Percentiles rank a stretch among this genome's conserved stretches.
These are phyloP conservation scores for Xiphydria camelus DNA, from an alignment of 2,888 invertebrate species.

Conservation along the genomic window DNA sequence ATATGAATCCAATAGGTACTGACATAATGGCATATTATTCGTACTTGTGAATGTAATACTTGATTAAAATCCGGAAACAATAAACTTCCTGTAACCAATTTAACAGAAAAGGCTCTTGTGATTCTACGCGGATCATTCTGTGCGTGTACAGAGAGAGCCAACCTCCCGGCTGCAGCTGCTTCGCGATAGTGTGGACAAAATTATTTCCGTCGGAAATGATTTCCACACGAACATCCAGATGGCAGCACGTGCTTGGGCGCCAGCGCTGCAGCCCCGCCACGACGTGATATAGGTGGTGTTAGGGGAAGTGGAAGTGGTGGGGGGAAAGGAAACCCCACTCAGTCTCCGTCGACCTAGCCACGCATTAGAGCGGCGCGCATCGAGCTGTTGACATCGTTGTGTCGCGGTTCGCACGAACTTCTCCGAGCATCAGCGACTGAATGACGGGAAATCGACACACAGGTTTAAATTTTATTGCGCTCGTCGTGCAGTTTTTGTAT, in stretches of 20 bases:
- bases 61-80: too few species aligned
- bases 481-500: too few species aligned
- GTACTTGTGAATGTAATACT: too few species aligned
- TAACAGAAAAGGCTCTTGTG: too few species aligned
- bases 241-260: constrained; percentile 42
- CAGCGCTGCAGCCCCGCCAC: constrained; percentile 1
- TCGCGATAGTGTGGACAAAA: constrained; percentile 28
- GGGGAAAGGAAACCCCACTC: constrained; percentile 15
- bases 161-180: too few species aligned
- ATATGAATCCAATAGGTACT: too few species aligned
- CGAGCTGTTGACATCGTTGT: constrained; percentile 15
- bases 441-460: constrained; percentile 1
- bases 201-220: constrained; percentile 26
- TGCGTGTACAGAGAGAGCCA: too few species aligned
- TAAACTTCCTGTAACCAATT: too few species aligned
- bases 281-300: constrained; percentile 10
- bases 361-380: constrained; percentile 29
- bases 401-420: not conserved
- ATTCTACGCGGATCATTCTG: too few species aligned
- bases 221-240: constrained; percentile 24
- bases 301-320: constrained; percentile 4
- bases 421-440: not conserved
- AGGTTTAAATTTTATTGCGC: not conserved
- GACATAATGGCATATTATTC: too few species aligned
- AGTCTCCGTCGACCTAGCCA: constrained; percentile 10